A percentile compares a stretch with the other conserved stretches of the same genome.
Conservation (phyloP, 2,113 vertebrate species). For the Lethenteron camtschaticum region DNA sequence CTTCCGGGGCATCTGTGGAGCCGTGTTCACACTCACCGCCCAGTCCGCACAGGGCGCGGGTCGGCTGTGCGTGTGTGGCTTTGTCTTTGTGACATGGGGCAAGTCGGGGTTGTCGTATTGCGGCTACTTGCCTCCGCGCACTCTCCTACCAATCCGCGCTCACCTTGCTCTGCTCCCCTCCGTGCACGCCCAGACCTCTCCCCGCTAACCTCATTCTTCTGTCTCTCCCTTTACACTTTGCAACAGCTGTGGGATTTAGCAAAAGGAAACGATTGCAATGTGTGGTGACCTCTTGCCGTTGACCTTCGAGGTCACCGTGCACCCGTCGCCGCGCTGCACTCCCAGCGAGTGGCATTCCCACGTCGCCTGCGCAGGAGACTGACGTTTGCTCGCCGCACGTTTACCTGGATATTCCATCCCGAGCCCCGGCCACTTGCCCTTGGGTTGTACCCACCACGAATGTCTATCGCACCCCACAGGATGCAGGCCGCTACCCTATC, state of each 20-base stretch:
- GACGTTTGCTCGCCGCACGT: too few species aligned
- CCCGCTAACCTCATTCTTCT: too few species aligned
- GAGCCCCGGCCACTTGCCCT: too few species aligned
- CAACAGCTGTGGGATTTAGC: not conserved
- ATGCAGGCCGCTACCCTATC: too few species aligned
- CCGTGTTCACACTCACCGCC: constrained; percentile 59
- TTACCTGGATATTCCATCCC: too few species aligned
- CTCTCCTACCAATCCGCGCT: too few species aligned
- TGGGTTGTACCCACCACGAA: too few species aligned
- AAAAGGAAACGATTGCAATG: too few species aligned
- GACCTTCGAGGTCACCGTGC: too few species aligned
- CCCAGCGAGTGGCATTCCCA: not conserved
- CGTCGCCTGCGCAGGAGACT: constrained; percentile 15
- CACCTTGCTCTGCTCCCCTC: too few species aligned
- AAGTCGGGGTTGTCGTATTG: not conserved
- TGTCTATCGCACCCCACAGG: too few species aligned
- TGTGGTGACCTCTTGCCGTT: too few species aligned
- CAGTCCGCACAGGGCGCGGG: constrained; percentile 77
- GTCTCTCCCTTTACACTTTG: not conserved
- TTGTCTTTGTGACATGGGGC: not conserved
- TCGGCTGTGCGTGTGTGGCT: constrained; percentile 12
- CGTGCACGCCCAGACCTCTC: not conserved
- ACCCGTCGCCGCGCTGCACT: not conserved
- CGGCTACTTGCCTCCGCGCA: not conserved
- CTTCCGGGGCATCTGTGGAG: constrained; percentile 60